Base-by-base conservation (phyloP, 2,888 invertebrate species). In the Metallyticus violacea region DNA sequence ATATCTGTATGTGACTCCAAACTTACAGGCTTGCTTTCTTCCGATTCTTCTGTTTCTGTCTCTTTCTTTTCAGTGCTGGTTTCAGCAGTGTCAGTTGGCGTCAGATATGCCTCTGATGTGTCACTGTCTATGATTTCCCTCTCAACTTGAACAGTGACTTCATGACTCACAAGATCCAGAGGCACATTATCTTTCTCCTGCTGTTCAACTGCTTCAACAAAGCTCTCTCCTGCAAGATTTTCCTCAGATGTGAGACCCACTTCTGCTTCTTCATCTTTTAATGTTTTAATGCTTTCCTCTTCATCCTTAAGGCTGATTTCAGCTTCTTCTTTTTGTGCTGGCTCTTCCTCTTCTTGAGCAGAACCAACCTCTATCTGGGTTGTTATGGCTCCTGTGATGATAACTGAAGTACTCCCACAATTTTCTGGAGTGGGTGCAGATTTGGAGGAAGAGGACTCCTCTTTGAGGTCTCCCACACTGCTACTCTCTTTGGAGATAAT, bases 21-120 rank as follows among this genome's bases (percentile, higher is more conserved):
- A 29, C 15, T 88, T 81, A 86, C 86, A 87, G 87, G 89, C 85
- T 88, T 88, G 87, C 87, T 89, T 89, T 91, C 90, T 89, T 90
- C 89, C 89, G 90, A 89, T 88, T 91, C 90, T 27, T 89, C 89
- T 87, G 86, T 88, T 88, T 90, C 91, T 86, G 88, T 89, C 87
- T 90, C 89, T 85, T 90, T 86, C 90, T 85, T 90, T 89, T 79
- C 87, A 89, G 77, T 83, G 29, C 83, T 83, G n/a, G 40, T 83
- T 79, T 88, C 87, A 15, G 85, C 93, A 77, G 93, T 92, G 91
- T 95, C 95, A 78, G 95, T 95, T 27, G 95, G 95, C 83, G 95
- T 95, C 88, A 95, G 91, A 90, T 95, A 95, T 87, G 94, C 92
- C 90, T 96, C 95, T 82, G 95, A 95, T 88, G 94, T 93, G 91